Evolutionary conservation across 2,797 vertebrate genomes (phyloP), one percentile per base, ranked within the genome.

Genomic region (Strix occidentalis): DNA sequence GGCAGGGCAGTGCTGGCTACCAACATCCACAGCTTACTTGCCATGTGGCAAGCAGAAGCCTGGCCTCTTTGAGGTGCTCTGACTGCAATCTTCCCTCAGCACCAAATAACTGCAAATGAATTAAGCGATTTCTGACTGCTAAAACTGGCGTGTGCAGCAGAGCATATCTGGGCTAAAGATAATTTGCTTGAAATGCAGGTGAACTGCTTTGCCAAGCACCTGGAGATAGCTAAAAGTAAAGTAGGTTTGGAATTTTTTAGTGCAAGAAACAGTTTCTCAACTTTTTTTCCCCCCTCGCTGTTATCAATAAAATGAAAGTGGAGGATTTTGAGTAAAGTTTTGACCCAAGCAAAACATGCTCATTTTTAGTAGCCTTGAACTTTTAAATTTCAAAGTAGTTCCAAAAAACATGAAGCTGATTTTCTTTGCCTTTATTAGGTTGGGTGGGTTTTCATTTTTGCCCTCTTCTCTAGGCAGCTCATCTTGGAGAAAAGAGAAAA

Each of bases 241-340:
- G 51, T 2, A 64, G 28, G 9, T 43, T 54, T 80, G 64, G 31
- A 84, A 29, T 46, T 50, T 74, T 88, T 82, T 74, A 56, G 11
- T 21, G n/a, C 20, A 66, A 45, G 85, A 64, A 10, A 1, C 3
- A 16, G 33, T 83, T 85, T 77, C 5, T 29, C 51, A 56, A 12
- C 4, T 13, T 28, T 4, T 8, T 13, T 5, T 4, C 2, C 0
- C 1, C 10, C 3, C 8, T 3, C 2, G 0, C 7, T 28, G 10
- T 78, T 79, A 64, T 56, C 70, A 56, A 16, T 35, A 50, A 84
- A 90, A 75, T 43, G 28, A 37, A 89, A 76, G 9, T 9, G 11
- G n/a, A 72, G 8, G 24, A 61, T 53, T 92, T 76, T n/a, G 16
- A 72, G 60, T 66, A 23, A 63, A 26, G 10, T 68, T 89, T 85